Percentiles rank a stretch among this genome's conserved stretches.
Evolutionary conservation across 2,113 vertebrate species (phyloP).

Genomic region (Saimiri boliviensis): DNA sequence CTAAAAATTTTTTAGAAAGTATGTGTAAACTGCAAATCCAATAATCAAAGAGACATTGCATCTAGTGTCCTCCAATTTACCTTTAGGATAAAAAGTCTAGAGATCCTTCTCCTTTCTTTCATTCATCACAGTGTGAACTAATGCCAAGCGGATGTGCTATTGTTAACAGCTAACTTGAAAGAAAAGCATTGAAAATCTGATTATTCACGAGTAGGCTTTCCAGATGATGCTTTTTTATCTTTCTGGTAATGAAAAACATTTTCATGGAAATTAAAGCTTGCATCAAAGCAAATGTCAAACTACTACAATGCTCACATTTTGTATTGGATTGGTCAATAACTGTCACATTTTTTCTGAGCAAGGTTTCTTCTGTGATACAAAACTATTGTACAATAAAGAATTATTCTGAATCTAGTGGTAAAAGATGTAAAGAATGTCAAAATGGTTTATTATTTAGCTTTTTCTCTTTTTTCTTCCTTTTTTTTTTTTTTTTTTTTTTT

Average conservation of each 20-base stretch:
- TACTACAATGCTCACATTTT: background rate
- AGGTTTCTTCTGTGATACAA: background rate
- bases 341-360: background rate
- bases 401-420: background rate
- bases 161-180: constrained; percentile 2
- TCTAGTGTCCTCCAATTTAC: background rate
- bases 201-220: background rate
- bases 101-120: background rate
- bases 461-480: background rate
- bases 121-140: background rate
- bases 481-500: no score
- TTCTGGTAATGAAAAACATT: background rate
- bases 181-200: constrained; percentile 28
- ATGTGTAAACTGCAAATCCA: background rate
- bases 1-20: background rate
- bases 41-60: background rate
- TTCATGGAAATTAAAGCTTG: background rate
- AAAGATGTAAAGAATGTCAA: background rate
- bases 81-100: background rate
- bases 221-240: background rate
- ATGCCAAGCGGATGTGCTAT: background rate
- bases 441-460: background rate
- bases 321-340: background rate
- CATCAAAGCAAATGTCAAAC: constrained; percentile 37
- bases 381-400: background rate